Evolutionary conservation across 2,888 invertebrate species (phyloP).

Genomic region (Callimorpha dominula): DNA sequence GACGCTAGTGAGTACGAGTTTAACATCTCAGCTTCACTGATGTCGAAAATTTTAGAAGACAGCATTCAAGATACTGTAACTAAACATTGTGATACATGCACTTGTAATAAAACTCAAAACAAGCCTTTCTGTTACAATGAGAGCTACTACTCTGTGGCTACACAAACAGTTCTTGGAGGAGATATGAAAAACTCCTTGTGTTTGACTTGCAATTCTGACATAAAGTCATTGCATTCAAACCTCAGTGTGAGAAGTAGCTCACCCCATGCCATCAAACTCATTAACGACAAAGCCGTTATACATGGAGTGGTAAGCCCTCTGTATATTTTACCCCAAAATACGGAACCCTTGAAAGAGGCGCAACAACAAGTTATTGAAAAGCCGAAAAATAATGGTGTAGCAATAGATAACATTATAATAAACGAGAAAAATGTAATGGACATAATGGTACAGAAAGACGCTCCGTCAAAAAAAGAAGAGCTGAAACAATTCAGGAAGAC

Average conservation of each 20-base stretch:
- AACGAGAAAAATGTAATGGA: constrained; percentile 60
- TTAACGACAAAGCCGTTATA: constrained; percentile 69
- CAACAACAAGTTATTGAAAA: constrained; percentile 52
- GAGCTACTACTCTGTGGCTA: constrained; percentile 87
- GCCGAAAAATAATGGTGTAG: constrained; percentile 54
- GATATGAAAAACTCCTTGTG: constrained; percentile 86
- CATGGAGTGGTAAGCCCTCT: constrained; percentile 64
- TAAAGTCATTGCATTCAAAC: constrained; percentile 76
- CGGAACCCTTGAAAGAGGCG: constrained; percentile 53
- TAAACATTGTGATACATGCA: constrained; percentile 94
- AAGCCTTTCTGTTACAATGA: constrained; percentile 86
- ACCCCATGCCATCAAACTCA: constrained; percentile 70
- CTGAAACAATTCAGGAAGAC: constrained; percentile 63
- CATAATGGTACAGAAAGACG: constrained; percentile 56
- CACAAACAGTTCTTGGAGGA: constrained; percentile 86
- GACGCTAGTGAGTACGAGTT: constrained; percentile 88
- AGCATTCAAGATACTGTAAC: constrained; percentile 93
- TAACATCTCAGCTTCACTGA: constrained; percentile 94
- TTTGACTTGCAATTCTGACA: constrained; percentile 88
- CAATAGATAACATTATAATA: constrained; percentile 57
- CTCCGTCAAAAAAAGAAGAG: constrained; percentile 61
- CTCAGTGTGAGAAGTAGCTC: constrained; percentile 77
- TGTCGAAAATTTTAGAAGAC: constrained; percentile 97
- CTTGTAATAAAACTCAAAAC: constrained; percentile 87
- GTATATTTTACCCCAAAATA: constrained; percentile 71